Evolutionary conservation across 30 jellyfish, hydroid and myxozoan species (phyloP).

Genomic region (Hydractinia echinata): DNA sequence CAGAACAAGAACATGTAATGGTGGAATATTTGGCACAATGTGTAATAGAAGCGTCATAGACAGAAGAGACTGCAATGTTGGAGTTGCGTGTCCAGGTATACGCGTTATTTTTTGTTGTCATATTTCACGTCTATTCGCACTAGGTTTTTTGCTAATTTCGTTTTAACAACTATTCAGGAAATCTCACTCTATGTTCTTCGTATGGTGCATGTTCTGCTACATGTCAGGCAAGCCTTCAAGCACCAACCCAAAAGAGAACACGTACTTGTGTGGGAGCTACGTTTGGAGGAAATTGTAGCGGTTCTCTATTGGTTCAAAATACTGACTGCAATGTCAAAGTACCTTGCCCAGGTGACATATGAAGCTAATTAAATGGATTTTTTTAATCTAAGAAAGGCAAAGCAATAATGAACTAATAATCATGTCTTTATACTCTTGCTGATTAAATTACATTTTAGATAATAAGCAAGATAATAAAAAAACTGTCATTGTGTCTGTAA

Average conservation of each 20-base stretch:
- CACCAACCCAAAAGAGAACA: constrained; percentile 14
- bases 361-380: too few relatives aligned
- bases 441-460: too few relatives aligned
- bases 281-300: constrained; percentile 17
- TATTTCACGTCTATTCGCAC: too few relatives aligned
- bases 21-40: not conserved
- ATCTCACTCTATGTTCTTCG: not conserved
- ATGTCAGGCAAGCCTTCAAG: not conserved
- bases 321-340: not conserved
- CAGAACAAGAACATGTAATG: not conserved
- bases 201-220: constrained; percentile 17
- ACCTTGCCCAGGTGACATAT: not conserved
- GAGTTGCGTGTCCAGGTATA: constrained; percentile 5
- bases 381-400: too few relatives aligned
- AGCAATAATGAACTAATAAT: too few relatives aligned
- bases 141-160: not conserved
- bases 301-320: not conserved
- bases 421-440: too few relatives aligned
- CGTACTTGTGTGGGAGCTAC: constrained; percentile 17
- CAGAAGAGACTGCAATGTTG: not conserved
- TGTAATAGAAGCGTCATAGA: not conserved
- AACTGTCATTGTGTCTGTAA: too few relatives aligned
- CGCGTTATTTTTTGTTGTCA: too few relatives aligned
- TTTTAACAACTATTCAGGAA: not conserved
- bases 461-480: too few relatives aligned